Base-by-base conservation (phyloP, 2,113 vertebrate genomes). In the Hymenochirus boettgeri region DNA sequence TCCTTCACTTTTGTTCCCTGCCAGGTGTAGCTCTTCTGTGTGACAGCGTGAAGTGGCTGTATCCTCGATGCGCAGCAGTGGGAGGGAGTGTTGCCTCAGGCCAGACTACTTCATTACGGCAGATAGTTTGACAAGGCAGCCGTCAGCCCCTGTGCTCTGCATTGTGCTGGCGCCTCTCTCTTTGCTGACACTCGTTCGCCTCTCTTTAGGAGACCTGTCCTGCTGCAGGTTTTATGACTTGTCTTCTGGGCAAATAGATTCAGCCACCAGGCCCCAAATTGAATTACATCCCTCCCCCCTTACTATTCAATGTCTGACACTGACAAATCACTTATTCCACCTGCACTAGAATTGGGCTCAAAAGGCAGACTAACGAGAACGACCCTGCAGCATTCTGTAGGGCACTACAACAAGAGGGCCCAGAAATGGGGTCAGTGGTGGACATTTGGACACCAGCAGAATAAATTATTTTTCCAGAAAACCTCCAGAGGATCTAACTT, bases 91-190 rank as follows among this genome's bases (percentile, higher is more conserved):
- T n/a, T 69, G 79, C 82, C 79, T 63, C n/a, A 9, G 79, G 80
- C 73, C 80, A 79, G 69, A 70, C 62, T 77, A 75, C 79, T 83
- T 82, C 79, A 79, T 82, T 77, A 79, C 0, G 31, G 73, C 73
- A 77, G 78, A 72, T 7, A 6, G 71, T 61, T 51, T 78, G 79
- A 79, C 79, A 83, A 75, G 67, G 62, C 66, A 35, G 79, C 72
- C 55, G 71, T 73, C 46, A 69, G 25, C 65, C 65, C 59, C 65
- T 22, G 65, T n/a, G 56, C 65, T 67, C 56, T 53, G 65, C 65
- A 67, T 67, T 67, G 65, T 67, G 65, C 65, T 42, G 57, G 65
- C 65, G 56, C 65, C 65, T 59, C 65, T 59, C 18, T 60, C 65
- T 47, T 51, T 25, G 55, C 46, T 52, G 64, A 67, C 64, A 67